phyloP scores from a whole-genome alignment of 2,113 vertebrate species.

The Danionella cerebrum region DNA sequence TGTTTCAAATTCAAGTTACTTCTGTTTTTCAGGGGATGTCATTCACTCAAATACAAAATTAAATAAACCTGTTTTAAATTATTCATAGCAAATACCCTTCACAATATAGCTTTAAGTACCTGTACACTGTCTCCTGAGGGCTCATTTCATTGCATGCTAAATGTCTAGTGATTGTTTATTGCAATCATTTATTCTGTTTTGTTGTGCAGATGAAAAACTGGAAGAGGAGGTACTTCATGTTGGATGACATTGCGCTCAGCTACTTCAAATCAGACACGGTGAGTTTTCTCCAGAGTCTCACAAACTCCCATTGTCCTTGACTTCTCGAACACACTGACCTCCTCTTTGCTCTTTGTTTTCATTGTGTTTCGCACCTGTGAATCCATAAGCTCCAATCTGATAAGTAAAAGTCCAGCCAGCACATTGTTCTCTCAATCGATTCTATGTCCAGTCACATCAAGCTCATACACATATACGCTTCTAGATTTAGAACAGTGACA shows the following conservation, averaged over 20 bases:
- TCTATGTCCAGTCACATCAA: background rate
- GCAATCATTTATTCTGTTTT: too few relatives aligned
- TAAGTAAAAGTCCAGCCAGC: constrained; percentile 14
- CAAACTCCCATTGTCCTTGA: background rate
- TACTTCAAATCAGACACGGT: constrained; percentile 95
- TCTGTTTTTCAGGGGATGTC: too few relatives aligned
- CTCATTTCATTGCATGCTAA: too few relatives aligned
- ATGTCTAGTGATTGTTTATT: too few relatives aligned
- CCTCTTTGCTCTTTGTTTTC: background rate
- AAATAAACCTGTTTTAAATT: too few relatives aligned
- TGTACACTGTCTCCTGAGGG: too few relatives aligned
- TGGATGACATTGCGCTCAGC: constrained; percentile 87
- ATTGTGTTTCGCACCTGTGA: constrained; percentile 16
- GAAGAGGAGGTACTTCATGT: constrained; percentile 90
- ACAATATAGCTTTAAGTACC: too few relatives aligned
- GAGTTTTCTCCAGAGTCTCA: constrained; percentile 33
- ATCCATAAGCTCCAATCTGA: background rate
- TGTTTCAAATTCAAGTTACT: too few relatives aligned
- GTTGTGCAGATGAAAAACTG: constrained; percentile 96
- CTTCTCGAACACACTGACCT: background rate
- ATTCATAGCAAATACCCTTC: too few relatives aligned
- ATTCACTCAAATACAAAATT: too few relatives aligned
- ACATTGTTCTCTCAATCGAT: background rate
- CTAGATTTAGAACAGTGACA: background rate
- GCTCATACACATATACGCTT: background rate